A percentile compares a stretch with the other conserved stretches of the same genome.
phyloP scores from a whole-genome alignment of 2,888 invertebrate genomes.

The Machimus atricapillus region DNA sequence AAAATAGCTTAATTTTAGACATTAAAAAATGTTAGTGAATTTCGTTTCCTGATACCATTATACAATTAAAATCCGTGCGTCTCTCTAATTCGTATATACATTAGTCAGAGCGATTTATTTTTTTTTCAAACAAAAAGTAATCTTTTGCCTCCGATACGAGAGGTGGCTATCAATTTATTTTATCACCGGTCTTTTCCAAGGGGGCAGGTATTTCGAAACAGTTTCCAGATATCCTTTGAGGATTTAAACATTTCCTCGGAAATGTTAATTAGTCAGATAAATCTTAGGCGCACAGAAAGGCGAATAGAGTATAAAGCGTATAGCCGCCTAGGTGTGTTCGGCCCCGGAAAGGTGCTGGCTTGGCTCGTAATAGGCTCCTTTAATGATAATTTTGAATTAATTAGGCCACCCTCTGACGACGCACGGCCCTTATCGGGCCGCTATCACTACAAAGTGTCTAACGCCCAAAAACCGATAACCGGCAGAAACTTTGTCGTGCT shows the following conservation, averaged over 20 bases:
- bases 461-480: not conserved
- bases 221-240: not conserved
- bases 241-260: conserved; percentile 5
- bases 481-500: not conserved
- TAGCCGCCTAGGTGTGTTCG: not conserved
- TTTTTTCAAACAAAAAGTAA: not conserved
- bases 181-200: not conserved
- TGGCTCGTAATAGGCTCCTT: not conserved
- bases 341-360: not conserved
- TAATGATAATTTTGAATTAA: conserved; percentile 32
- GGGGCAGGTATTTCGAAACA: not conserved
- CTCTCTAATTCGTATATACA: conserved; percentile 11
- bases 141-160: not conserved
- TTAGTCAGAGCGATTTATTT: conserved; percentile 17
- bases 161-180: not conserved
- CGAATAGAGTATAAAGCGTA: no score
- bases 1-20: not conserved
- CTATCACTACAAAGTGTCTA: conserved; percentile 1
- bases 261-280: conserved; percentile 34
- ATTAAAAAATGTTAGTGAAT: not conserved
- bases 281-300: not conserved
- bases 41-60: not conserved
- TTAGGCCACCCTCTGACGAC: not conserved
- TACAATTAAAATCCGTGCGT: not conserved
- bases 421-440: not conserved